phyloP scores from a whole-genome alignment of 1,140 invertebrate genomes.

The Heliconius himera region DNA sequence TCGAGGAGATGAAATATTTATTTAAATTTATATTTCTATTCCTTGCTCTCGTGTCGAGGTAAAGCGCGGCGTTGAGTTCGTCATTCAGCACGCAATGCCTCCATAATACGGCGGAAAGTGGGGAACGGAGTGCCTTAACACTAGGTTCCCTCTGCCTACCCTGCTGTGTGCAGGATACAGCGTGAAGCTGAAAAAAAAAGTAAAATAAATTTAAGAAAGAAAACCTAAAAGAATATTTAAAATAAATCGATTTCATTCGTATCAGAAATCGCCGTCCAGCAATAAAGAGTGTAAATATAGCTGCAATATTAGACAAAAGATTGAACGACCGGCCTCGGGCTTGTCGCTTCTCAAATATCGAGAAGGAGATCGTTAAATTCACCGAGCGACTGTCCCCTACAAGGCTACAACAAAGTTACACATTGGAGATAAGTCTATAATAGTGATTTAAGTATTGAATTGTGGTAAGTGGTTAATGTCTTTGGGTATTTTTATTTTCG shows the following conservation, averaged over 20 bases:
- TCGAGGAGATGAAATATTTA: too few species aligned
- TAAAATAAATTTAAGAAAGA: too few species aligned
- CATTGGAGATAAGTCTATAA: conserved; percentile 27
- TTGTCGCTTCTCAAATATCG: conserved; percentile 38
- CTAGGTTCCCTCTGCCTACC: too few species aligned
- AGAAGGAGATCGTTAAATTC: conserved; percentile 42
- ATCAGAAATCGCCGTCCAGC: not conserved
- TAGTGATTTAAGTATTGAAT: conserved; percentile 24
- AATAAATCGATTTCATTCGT: conserved; percentile 5
- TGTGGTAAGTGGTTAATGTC: not conserved
- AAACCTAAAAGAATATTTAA: not conserved
- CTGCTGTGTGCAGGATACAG: too few species aligned
- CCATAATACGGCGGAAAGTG: too few species aligned
- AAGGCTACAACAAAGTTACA: conserved; percentile 31
- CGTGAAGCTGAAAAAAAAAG: too few species aligned
- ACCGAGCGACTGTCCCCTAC: conserved; percentile 33
- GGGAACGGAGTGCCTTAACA: too few species aligned
- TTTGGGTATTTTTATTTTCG: not conserved
- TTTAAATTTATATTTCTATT: too few species aligned
- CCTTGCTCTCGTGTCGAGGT: too few species aligned
- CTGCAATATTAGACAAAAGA: conserved; percentile 43
- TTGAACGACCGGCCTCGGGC: conserved; percentile 34
- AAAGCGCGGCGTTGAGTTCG: too few species aligned
- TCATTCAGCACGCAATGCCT: too few species aligned
- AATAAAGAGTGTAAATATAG: conserved; percentile 27